Percentiles rank a stretch among this genome's conserved stretches.
phyloP scores from a whole-genome alignment of 2,797 vertebrate species.

The Prionace glauca region DNA sequence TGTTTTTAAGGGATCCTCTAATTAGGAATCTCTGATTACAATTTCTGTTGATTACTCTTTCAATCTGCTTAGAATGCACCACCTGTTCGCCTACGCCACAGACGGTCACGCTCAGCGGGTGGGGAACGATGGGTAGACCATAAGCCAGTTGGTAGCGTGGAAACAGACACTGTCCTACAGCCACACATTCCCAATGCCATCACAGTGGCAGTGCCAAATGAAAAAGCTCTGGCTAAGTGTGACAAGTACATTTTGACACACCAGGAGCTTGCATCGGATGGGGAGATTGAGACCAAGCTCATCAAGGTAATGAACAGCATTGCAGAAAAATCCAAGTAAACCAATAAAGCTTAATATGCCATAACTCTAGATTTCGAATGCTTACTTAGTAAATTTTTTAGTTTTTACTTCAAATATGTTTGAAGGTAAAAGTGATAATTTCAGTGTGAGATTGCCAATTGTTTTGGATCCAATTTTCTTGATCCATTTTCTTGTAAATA shows the following conservation, averaged over 20 bases:
- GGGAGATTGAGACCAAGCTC: conserved; percentile 86
- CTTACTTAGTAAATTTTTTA: not conserved
- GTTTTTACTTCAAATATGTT: not conserved
- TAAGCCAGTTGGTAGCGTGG: conserved; percentile 73
- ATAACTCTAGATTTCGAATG: not conserved
- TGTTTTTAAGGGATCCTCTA: conserved; percentile 37
- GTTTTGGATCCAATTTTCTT: not conserved
- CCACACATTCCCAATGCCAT: conserved; percentile 79
- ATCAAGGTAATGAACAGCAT: conserved; percentile 73
- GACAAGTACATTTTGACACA: conserved; percentile 93
- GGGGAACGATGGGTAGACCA: conserved; percentile 92
- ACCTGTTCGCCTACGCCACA: conserved; percentile 64
- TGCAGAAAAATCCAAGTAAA: conserved; percentile 9
- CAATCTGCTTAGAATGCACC: conserved; percentile 63
- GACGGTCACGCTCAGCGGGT: conserved; percentile 80
- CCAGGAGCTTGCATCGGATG: conserved; percentile 90
- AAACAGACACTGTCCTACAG: conserved; percentile 85
- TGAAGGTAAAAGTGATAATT: not conserved
- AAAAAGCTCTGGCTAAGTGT: conserved; percentile 84
- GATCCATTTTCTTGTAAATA: not conserved
- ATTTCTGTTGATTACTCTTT: conserved; percentile 51
- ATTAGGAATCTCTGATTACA: conserved; percentile 36
- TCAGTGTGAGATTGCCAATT: not conserved
- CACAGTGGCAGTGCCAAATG: conserved; percentile 74
- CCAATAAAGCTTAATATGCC: not conserved